These are phyloP conservation scores for Drosophila robusta DNA, from an alignment of 2,888 invertebrate genomes.

Conservation along the genomic window DNA sequence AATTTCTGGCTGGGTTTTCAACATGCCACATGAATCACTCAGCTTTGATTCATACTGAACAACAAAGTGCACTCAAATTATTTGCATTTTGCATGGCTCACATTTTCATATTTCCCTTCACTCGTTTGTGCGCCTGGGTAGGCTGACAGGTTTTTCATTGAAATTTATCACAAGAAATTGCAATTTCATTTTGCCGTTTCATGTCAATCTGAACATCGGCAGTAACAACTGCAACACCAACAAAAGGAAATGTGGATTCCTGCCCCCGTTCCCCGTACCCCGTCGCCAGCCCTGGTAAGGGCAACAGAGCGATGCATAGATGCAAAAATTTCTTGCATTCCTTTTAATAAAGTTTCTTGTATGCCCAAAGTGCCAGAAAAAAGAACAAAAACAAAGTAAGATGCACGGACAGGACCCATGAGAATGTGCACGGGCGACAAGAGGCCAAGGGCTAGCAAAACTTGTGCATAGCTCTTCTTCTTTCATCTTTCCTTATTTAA, in stretches of 20 bases:
- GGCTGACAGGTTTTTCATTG: constrained; percentile 46
- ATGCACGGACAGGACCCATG: constrained; percentile 5
- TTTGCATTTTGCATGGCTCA: constrained; percentile 46
- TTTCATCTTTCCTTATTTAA: constrained; percentile 4
- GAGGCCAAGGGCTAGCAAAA: constrained; percentile 40
- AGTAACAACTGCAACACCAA: constrained; percentile 12
- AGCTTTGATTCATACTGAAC: constrained; percentile 38
- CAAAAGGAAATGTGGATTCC: constrained; percentile 1
- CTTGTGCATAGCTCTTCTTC: constrained; percentile 43
- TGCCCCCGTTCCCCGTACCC: too few relatives aligned
- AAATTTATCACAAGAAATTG: constrained; percentile 77
- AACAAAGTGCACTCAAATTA: constrained; percentile 66
- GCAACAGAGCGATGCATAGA: constrained; percentile 44
- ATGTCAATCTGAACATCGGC: constrained; percentile 63
- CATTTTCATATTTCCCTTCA: constrained; percentile 47
- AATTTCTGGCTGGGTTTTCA: constrained; percentile 4
- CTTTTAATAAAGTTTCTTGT: constrained; percentile 77
- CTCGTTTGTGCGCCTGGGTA: constrained; percentile 14
- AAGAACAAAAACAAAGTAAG: constrained; percentile 27
- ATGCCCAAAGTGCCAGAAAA: constrained; percentile 71
- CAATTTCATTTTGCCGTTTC: constrained; percentile 71
- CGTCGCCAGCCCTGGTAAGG: constrained; percentile 12
- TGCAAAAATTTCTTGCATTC: constrained; percentile 67
- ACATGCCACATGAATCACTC: constrained; percentile 21
- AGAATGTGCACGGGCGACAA: neutral